Base-by-base conservation (phyloP, 2,888 invertebrate species). In the Reticulitermes lucifugus region DNA sequence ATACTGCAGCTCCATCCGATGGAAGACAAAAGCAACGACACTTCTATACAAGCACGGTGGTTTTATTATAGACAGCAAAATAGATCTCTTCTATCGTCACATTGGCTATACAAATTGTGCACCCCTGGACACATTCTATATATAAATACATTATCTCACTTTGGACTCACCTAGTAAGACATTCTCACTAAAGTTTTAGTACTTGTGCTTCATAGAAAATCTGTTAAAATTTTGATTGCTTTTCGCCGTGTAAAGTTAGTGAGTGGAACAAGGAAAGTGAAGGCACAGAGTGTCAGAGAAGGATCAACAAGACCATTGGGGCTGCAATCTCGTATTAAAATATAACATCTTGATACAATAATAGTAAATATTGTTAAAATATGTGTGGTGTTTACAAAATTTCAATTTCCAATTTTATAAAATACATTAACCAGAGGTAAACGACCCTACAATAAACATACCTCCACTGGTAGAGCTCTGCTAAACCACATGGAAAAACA, bases 1-100 rank as follows among this genome's bases (percentile, higher is more conserved):
- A 85, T 73, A 85, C 73, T 86, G 77, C 86, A 86, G 86, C 84
- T 87, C 82, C 86, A 84, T 86, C 84, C 83, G 70, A 84, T 86
- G 87, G 87, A 87, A 87, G 87, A 87, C 87, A 85, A 84, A 87
- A 87, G 87, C 87, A 86, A 86, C 85, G 75, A 86, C 87, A 86
- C 73, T 82, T 86, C 84, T 86, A 83, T 85, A 84, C 80, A 86
- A 87, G 85, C 86, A 83, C 81, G 84, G 86, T 86, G 83, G 86
- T 86, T 83, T 85, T 85, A 84, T 79, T 85, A 87, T 83, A 85
- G 85, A 87, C 87, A 86, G 84, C 82, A 86, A 87, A 86, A 86
- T 87, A 87, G 86, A 86, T 83, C 83, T 86, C 75, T 82, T 83
- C 84, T 86, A 86, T 85, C 73, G 59, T 86, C 83, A 85, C 85